A percentile compares a stretch with the other conserved stretches of the same genome.
These are phyloP conservation scores for Pachliopta kotzebuea DNA, from an alignment of 2,888 invertebrate species.

Conservation along the genomic window DNA sequence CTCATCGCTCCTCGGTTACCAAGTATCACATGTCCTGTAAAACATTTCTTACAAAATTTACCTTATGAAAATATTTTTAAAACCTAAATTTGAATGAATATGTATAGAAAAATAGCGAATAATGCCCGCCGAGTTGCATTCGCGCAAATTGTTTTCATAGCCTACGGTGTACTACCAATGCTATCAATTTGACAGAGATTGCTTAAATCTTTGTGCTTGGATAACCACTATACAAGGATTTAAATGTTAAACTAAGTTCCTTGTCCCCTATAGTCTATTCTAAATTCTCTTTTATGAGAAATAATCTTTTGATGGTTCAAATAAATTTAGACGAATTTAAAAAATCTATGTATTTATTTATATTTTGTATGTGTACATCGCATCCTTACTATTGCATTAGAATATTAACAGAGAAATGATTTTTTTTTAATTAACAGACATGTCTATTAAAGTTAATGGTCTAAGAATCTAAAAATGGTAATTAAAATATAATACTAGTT, in stretches of 20 bases:
- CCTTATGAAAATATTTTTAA: constrained; percentile 32
- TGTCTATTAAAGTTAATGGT: no score
- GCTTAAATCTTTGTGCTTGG: constrained; percentile 55
- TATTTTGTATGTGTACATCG: no score
- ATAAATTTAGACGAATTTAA: no score
- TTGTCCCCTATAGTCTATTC: background rate
- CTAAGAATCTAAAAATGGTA: no score
- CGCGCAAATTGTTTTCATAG: constrained; percentile 60
- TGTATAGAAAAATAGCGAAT: constrained; percentile 22
- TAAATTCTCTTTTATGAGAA: background rate
- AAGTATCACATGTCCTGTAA: constrained; percentile 39
- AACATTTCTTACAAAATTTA: constrained; percentile 32
- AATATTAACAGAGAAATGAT: no score
- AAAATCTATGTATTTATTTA: no score
- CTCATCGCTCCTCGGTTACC: constrained; percentile 53
- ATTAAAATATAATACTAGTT: no score
- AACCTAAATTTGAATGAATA: constrained; percentile 32
- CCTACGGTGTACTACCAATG: constrained; percentile 69
- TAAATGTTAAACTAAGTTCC: background rate
- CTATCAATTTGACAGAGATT: constrained; percentile 68
- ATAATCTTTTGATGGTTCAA: no score
- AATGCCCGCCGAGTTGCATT: constrained; percentile 42
- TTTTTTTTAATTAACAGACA: no score
- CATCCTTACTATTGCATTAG: no score
- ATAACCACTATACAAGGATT: background rate